Evolutionary conservation across 2,888 invertebrate genomes (phyloP).

Genomic region (Netelia inedita): DNA sequence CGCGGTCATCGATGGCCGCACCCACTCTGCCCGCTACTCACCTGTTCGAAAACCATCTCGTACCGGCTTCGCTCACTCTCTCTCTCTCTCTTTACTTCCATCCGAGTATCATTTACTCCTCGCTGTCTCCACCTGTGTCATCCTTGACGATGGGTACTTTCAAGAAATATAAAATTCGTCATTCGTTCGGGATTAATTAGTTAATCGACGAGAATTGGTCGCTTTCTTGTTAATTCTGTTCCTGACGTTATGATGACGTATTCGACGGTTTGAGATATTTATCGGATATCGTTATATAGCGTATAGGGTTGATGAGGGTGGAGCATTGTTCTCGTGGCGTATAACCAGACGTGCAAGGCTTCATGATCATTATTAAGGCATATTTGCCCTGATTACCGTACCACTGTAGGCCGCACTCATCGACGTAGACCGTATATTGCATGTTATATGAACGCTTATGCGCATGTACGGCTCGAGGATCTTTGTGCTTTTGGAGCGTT

Average conservation of each 20-base stretch:
- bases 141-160: too few relatives aligned
- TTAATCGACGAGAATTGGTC: too few relatives aligned
- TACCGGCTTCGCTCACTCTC: slow-evolving; percentile 28
- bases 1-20: slow-evolving; percentile 69
- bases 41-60: slow-evolving; percentile 37
- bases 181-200: too few relatives aligned
- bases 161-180: too few relatives aligned
- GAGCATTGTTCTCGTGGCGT: slow-evolving; percentile 19
- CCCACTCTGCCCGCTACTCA: slow-evolving; percentile 58
- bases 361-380: slow-evolving; percentile 28
- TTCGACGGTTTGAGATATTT: not conserved
- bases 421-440: slow-evolving; percentile 17
- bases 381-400: slow-evolving; percentile 43
- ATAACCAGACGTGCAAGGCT: slow-evolving; percentile 1
- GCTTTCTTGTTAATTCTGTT: not conserved
- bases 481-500: not conserved
- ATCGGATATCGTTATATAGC: not conserved
- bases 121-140: too few relatives aligned
- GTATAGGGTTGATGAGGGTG: not conserved
- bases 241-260: not conserved
- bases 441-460: slow-evolving; percentile 30
- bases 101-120: not conserved
- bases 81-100: slow-evolving; percentile 4
- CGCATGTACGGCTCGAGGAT: slow-evolving; percentile 49
- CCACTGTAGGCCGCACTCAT: slow-evolving; percentile 6